Conservation (phyloP, 1,140 invertebrate species). For the Globodera ellingtonae region DNA sequence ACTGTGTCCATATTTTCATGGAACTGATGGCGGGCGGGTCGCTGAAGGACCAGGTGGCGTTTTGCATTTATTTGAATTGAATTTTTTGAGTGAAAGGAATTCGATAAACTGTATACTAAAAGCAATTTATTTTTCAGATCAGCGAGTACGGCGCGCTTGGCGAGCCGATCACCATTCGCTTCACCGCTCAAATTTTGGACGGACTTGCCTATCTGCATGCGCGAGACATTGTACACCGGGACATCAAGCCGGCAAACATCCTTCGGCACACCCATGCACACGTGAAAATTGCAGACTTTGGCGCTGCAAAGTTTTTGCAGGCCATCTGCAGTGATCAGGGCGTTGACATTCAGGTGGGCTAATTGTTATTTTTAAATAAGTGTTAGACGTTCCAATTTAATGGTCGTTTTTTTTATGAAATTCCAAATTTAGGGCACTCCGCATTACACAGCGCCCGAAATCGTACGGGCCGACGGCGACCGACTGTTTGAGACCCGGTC, state of each 20-base stretch:
- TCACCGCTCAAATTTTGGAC: constrained; percentile 41
- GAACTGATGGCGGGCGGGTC: constrained; percentile 52
- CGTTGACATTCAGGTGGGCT: constrained; percentile 36
- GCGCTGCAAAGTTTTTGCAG: constrained; percentile 49
- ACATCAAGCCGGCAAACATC: constrained; percentile 54
- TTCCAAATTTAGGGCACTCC: constrained; percentile 32
- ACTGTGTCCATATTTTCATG: constrained; percentile 52
- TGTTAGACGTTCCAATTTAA: neutral
- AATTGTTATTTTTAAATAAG: neutral
- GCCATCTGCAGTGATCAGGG: constrained; percentile 54
- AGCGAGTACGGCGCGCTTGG: constrained; percentile 51
- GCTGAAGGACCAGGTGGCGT: constrained; percentile 44
- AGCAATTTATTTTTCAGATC: constrained; percentile 28
- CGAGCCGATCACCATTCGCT: constrained; percentile 38
- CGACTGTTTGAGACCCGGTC: constrained; percentile 45
- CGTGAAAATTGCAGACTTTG: constrained; percentile 51
- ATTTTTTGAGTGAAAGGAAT: neutral
- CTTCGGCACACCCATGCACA: constrained; percentile 44
- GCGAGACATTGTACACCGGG: constrained; percentile 45
- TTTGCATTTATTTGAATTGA: neutral
- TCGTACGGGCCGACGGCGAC: constrained; percentile 28
- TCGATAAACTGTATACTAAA: neutral
- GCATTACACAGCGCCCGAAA: constrained; percentile 48
- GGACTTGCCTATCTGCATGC: constrained; percentile 46
- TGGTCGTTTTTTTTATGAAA: too few relatives aligned